phyloP scores from a whole-genome alignment of 2,888 invertebrate species.

The Teinopalpus imperialis region DNA sequence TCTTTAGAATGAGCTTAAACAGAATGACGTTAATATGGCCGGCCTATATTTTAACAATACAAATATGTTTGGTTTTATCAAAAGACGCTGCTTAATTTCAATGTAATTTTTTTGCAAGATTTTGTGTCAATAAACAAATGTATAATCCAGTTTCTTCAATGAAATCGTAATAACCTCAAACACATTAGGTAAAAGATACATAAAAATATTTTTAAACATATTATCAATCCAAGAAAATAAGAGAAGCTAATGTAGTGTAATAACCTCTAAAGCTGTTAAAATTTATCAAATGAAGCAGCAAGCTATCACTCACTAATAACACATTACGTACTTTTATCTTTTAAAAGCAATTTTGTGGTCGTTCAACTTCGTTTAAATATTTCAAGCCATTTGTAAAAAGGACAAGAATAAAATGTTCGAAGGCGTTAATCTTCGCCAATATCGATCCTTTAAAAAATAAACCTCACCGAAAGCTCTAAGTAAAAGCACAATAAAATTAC shows the following conservation, averaged over 20 bases:
- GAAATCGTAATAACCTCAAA: too few species aligned
- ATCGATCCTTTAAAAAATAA: slow-evolving; percentile 3
- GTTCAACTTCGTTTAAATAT: slow-evolving; percentile 4
- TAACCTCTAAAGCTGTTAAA: background rate
- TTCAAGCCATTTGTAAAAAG: background rate
- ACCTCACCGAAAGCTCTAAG: slow-evolving; percentile 4
- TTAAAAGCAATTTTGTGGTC: slow-evolving; percentile 7
- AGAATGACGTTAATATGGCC: too few species aligned
- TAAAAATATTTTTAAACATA: too few species aligned
- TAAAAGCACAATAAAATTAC: slow-evolving; percentile 3
- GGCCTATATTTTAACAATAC: too few species aligned
- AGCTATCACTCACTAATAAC: background rate
- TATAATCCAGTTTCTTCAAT: too few species aligned
- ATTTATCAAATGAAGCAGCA: background rate
- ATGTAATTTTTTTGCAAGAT: too few species aligned
- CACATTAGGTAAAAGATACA: too few species aligned
- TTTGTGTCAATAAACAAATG: too few species aligned
- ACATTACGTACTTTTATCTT: background rate
- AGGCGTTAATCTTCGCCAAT: background rate
- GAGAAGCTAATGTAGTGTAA: background rate
- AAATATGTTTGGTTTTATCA: too few species aligned
- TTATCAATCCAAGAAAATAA: too few species aligned
- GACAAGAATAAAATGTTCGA: slow-evolving; percentile 2
- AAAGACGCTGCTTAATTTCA: too few species aligned
- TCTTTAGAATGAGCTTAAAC: too few species aligned